Evolutionary conservation across 2,888 invertebrate genomes (phyloP).

Genomic region (Molanna angustata): DNA sequence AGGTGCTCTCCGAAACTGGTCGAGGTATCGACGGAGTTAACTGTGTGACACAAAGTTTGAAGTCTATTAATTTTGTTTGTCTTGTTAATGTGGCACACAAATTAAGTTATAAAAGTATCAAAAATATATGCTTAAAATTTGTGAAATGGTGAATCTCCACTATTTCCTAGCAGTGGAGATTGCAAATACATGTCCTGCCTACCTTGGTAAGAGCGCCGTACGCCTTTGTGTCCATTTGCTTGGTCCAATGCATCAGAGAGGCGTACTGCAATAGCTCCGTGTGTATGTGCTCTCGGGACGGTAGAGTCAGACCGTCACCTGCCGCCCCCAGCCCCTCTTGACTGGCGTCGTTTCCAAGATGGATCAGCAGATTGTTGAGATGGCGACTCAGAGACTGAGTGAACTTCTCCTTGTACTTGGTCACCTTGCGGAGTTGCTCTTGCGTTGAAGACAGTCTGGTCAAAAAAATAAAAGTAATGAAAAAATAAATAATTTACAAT

Average conservation of each 20-base stretch:
- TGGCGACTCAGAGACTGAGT: slow-evolving; percentile 83
- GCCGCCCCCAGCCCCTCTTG: slow-evolving; percentile 36
- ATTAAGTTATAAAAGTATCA: too few relatives aligned
- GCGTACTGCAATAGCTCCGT: slow-evolving; percentile 83
- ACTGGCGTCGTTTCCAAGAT: slow-evolving; percentile 68
- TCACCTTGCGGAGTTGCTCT: slow-evolving; percentile 76
- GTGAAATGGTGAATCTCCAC: too few relatives aligned
- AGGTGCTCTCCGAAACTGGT: too few relatives aligned
- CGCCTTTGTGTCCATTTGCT: slow-evolving; percentile 79
- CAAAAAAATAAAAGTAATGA: too few relatives aligned
- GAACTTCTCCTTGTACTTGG: slow-evolving; percentile 75
- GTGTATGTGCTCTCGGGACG: slow-evolving; percentile 78
- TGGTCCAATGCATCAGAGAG: slow-evolving; percentile 89
- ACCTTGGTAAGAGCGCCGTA: slow-evolving; percentile 77
- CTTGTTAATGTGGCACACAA: too few relatives aligned
- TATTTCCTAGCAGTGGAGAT: too few relatives aligned
- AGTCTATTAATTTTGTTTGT: too few relatives aligned
- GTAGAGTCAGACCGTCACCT: slow-evolving; percentile 62
- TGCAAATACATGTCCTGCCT: background rate
- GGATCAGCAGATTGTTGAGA: slow-evolving; percentile 92
- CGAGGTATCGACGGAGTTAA: too few relatives aligned
- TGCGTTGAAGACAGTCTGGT: slow-evolving; percentile 68
- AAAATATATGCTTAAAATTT: too few relatives aligned
- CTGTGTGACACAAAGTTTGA: too few relatives aligned
- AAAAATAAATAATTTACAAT: too few relatives aligned